phyloP scores from a whole-genome alignment of 1,140 invertebrate genomes.

The Drosophila littoralis region DNA sequence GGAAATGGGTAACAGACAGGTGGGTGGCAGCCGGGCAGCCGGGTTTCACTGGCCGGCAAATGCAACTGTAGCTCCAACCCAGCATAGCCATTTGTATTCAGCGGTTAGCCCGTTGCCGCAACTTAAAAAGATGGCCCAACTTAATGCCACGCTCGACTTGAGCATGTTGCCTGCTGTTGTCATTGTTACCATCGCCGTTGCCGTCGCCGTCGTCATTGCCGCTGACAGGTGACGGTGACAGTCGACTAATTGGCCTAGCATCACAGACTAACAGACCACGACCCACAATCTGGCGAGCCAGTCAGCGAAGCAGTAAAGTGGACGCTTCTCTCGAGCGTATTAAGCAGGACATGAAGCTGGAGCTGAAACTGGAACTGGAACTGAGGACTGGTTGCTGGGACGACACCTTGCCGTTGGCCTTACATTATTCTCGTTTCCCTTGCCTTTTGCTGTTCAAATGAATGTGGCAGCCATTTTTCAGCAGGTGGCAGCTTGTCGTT shows the following conservation, averaged over 20 bases:
- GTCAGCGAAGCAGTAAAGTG: conserved; percentile 41
- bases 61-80: conserved; percentile 10
- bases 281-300: conserved; percentile 46
- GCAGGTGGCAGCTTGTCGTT: conserved; percentile 15
- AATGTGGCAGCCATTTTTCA: conserved; percentile 44
- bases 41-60: neutral
- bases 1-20: neutral
- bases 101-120: conserved; percentile 12
- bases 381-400: conserved; percentile 1
- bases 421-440: neutral
- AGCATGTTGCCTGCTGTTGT: conserved; percentile 22
- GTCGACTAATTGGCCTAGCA: conserved; percentile 59
- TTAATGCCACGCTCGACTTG: conserved; percentile 37
- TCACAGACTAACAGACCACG: conserved; percentile 39
- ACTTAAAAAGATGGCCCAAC: conserved; percentile 26
- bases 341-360: no score
- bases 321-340: neutral
- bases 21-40: neutral
- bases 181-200: neutral
- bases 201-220: conserved; percentile 20
- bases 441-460: conserved; percentile 8
- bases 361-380: neutral
- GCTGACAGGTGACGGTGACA: conserved; percentile 51
- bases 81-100: conserved; percentile 16
- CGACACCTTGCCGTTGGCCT: conserved; percentile 1